These are phyloP conservation scores for Paramormyrops kingsleyae DNA, from an alignment of 2,113 vertebrate species.

Conservation along the genomic window DNA sequence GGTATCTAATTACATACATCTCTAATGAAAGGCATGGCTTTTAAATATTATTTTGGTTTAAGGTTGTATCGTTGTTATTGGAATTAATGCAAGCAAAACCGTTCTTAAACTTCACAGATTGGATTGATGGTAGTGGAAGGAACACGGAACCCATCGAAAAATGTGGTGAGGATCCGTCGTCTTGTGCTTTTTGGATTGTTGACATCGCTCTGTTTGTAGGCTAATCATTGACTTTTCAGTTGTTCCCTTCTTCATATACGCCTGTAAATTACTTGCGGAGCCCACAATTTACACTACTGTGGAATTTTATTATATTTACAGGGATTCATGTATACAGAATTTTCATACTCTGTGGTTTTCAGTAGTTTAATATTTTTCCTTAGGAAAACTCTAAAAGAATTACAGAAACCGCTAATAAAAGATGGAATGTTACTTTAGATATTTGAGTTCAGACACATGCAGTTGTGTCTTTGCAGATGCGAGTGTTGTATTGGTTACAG, in stretches of 20 bases:
- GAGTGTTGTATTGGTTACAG: background rate
- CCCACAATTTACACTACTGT: background rate
- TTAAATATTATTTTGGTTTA: background rate
- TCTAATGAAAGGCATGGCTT: background rate
- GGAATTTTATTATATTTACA: background rate
- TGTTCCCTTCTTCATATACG: background rate
- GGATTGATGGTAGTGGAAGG: background rate
- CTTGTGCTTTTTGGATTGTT: background rate
- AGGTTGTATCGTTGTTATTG: background rate
- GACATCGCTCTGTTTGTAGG: background rate
- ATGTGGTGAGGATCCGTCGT: background rate
- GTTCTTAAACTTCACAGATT: background rate
- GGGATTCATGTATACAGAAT: background rate
- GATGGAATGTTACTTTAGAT: background rate
- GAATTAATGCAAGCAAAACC: background rate
- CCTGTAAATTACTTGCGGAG: background rate
- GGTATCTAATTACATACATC: background rate
- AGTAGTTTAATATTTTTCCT: background rate
- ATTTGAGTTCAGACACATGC: background rate
- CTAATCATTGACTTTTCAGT: background rate
- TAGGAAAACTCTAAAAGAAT: background rate
- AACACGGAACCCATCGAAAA: background rate
- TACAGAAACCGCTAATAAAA: background rate
- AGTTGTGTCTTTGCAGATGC: background rate
- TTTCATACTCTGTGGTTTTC: background rate